A percentile compares a stretch with the other conserved stretches of the same genome.
Evolutionary conservation across 2,888 invertebrate genomes (phyloP).

Genomic region (Morpho deidamia): DNA sequence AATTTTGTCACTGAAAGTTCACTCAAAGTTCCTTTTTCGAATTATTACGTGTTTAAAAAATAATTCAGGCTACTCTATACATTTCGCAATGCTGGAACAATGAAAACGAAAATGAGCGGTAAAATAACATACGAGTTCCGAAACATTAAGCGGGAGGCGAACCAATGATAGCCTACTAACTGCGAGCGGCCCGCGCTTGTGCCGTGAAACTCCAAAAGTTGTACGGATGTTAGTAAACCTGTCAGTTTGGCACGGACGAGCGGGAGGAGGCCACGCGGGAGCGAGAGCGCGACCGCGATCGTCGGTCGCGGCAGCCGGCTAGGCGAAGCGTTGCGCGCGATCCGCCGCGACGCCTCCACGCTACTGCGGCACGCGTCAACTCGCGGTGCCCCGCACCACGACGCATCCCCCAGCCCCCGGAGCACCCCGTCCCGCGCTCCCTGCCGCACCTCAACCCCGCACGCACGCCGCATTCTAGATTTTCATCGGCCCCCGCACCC

Average conservation of each 20-base stretch:
- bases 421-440: constrained; percentile 33
- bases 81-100: constrained; percentile 32
- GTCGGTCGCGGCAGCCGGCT: constrained; percentile 44
- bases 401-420: constrained; percentile 43
- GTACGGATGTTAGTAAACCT: constrained; percentile 31
- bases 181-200: constrained; percentile 32
- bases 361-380: constrained; percentile 73
- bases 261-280: constrained; percentile 45
- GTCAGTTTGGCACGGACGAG: constrained; percentile 35
- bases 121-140: constrained; percentile 36
- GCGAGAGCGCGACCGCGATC: constrained; percentile 43
- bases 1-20: neutral
- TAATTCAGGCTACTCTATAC: constrained; percentile 6
- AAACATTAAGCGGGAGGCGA: constrained; percentile 32
- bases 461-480: constrained; percentile 72
- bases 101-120: constrained; percentile 30
- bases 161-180: constrained; percentile 23
- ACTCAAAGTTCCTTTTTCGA: neutral
- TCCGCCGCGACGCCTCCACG: constrained; percentile 72
- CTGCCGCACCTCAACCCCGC: constrained; percentile 50
- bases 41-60: neutral
- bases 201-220: constrained; percentile 35
- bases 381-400: constrained; percentile 43
- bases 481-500: too few species aligned
- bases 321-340: constrained; percentile 43